phyloP scores from a whole-genome alignment of 2,797 vertebrate species.

The Erpetoichthys calabaricus region DNA sequence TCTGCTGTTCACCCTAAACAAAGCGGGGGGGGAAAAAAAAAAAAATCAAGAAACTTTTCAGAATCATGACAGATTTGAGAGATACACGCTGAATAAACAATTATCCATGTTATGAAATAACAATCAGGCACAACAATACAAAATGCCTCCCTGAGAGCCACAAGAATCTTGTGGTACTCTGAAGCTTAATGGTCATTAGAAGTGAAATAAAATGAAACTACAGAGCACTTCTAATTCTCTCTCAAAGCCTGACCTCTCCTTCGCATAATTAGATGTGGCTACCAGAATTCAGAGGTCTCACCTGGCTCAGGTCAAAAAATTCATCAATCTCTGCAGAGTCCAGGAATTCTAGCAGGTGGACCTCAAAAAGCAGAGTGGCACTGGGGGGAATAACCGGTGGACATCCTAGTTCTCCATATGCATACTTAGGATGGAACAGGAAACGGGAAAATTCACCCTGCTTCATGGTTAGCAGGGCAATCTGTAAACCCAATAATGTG shows the following conservation, averaged over 20 bases:
- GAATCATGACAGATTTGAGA: no score
- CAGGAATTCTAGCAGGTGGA: slow-evolving; percentile 73
- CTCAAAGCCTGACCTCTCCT: no score
- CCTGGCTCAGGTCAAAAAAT: slow-evolving; percentile 54
- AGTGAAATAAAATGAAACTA: no score
- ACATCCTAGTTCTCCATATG: slow-evolving; percentile 72
- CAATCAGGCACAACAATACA: no score
- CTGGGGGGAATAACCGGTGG: slow-evolving; percentile 64
- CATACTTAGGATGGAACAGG: slow-evolving; percentile 59
- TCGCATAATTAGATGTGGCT: no score
- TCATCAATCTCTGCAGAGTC: slow-evolving; percentile 63
- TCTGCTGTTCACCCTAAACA: slow-evolving; percentile 59
- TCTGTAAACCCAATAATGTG: slow-evolving; percentile 67
- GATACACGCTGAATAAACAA: no score
- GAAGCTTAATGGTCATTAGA: no score
- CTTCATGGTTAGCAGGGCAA: slow-evolving; percentile 74
- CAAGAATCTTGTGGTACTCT: no score
- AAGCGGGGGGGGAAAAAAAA: neutral
- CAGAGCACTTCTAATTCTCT: no score
- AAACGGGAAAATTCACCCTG: slow-evolving; percentile 77
- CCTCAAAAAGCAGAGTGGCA: slow-evolving; percentile 62
- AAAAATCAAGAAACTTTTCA: neutral
- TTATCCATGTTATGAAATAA: no score
- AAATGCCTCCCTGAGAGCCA: no score
- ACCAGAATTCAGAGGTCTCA: slow-evolving; percentile 31